These are phyloP conservation scores for Torymus texanus DNA, from an alignment of 2,888 invertebrate species.

Conservation along the genomic window DNA sequence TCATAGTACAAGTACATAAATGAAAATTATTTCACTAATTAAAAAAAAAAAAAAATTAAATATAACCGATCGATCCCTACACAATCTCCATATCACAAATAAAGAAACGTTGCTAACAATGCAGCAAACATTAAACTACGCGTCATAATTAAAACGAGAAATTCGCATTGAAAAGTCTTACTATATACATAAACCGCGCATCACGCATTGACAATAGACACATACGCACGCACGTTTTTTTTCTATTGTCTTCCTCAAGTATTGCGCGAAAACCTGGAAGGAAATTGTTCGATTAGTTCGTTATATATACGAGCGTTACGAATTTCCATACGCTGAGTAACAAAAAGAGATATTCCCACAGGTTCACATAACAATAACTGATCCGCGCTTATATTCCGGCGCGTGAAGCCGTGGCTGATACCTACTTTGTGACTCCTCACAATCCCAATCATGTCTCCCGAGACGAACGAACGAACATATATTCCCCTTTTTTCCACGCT, in stretches of 20 bases:
- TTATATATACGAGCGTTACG: slow-evolving; percentile 13
- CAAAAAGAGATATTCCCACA: slow-evolving; percentile 9
- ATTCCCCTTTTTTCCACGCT: neutral
- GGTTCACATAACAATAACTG: neutral
- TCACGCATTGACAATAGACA: too few species aligned
- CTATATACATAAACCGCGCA: neutral
- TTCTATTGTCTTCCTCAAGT: neutral
- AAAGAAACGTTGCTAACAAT: neutral
- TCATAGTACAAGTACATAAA: too few species aligned
- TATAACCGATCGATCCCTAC: too few species aligned
- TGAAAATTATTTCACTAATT: too few species aligned
- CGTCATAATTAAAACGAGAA: slow-evolving; percentile 7
- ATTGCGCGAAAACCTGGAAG: neutral
- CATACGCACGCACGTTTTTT: neutral
- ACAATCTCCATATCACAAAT: too few species aligned
- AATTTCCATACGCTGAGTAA: neutral
- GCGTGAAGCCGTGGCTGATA: slow-evolving; percentile 30
- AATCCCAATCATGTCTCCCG: slow-evolving; percentile 11
- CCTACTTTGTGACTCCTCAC: slow-evolving; percentile 16
- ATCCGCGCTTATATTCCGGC: slow-evolving; percentile 15
- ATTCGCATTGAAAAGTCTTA: neutral
- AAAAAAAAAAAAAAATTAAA: too few species aligned
- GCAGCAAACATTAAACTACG: neutral
- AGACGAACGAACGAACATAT: neutral
- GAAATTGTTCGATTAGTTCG: slow-evolving; percentile 46